Evolutionary conservation across 35 echinoderm and acorn worm genomes (phyloP), one percentile per base, ranked within the genome.

Genomic region (Nesometra sesokonis): DNA sequence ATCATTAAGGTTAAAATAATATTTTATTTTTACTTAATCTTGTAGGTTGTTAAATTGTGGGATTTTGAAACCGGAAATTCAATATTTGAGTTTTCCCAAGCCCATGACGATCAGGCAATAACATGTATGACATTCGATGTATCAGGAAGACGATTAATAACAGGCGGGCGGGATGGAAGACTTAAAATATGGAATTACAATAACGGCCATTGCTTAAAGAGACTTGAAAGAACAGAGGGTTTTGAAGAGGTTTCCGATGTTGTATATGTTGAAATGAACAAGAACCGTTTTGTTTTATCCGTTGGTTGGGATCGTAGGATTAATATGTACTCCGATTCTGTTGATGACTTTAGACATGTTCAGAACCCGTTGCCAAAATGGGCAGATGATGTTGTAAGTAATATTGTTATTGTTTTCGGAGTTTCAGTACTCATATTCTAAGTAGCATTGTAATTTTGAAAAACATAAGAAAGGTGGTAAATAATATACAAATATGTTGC

Each of bases 161-260:
- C 95, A 27, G 95, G 95, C 30, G 89, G 87, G n/a, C 86, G 96
- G 35, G 96, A 99, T 89, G 96, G 96, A 17, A 87, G 85, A 35
- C 90, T 99, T 13, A 99, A 99, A 88, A 89, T 99, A 3, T 99
- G 96, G 92, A 99, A 94, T 85, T 94, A 94, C 78, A 99, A 99
- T 89, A 99, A 99, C 79, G 96, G 96, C 11, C 96, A 99, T 78
- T 99, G 96, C 67, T 90, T 99, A 15, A 99, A 99, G 35, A 90
- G 86, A 77, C 80, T 99, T 57, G 96, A 99, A 86, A 94, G 90
- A 99, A 90, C 89, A 17, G 92, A 99, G 32, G 90, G 88, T 37
- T 87, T 67, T 85, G 96, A 99, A 30, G 96, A 99, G 76, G 90
- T 99, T 9, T 92, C 96, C 7, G 92, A 93, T 78, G 87, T 99